Conservation (phyloP, 1,140 invertebrate species). For the Drosophila saltans region DNA sequence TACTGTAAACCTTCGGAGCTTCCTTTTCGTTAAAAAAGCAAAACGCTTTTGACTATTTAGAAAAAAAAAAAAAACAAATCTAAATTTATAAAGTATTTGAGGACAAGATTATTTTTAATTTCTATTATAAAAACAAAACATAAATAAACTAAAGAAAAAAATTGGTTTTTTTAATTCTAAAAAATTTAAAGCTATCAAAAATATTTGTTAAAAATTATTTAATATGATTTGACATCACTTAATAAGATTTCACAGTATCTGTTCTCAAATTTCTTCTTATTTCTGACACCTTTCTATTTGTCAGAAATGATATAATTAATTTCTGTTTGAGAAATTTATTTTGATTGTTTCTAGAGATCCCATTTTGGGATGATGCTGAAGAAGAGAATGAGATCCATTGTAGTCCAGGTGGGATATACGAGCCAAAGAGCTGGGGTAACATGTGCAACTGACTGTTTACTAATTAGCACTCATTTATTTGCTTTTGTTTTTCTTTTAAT, state of each 20-base stretch:
- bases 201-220: no score
- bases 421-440: conserved; percentile 28
- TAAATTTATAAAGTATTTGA: not conserved
- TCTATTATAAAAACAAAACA: not conserved
- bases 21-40: not conserved
- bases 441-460: conserved; percentile 68
- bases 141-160: not conserved
- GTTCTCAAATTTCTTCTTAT: not conserved
- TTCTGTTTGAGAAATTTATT: conserved; percentile 6
- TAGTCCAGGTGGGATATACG: not conserved
- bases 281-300: not conserved
- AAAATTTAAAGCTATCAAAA: no score
- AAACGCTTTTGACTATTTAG: not conserved
- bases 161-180: no score
- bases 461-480: conserved; percentile 68
- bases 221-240: no score
- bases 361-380: not conserved
- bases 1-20: conserved; percentile 16
- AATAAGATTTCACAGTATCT: no score
- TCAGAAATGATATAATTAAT: conserved; percentile 15
- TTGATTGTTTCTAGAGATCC: conserved; percentile 14
- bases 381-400: not conserved
- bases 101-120: not conserved
- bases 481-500: conserved; percentile 48
- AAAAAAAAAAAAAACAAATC: not conserved